phyloP scores from a whole-genome alignment of 2,113 vertebrate species.

The Epinephelus fuscoguttatus region DNA sequence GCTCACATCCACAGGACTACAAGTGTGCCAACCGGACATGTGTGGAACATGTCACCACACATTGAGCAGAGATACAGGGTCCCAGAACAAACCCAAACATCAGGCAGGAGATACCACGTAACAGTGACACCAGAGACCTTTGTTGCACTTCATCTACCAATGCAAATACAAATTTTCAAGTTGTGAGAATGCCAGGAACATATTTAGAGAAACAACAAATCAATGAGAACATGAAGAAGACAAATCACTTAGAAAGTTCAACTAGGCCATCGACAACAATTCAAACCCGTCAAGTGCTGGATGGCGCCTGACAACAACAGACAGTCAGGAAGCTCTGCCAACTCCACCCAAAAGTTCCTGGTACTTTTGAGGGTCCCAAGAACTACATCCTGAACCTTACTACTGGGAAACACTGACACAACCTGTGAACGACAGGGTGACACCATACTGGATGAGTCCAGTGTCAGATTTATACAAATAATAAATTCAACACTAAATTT shows the following conservation, averaged over 20 bases:
- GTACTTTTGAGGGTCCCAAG: conserved; percentile 15
- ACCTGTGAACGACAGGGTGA: background rate
- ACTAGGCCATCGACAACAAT: background rate
- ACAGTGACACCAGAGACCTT: too few species aligned
- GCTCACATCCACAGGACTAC: too few species aligned
- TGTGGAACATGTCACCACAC: background rate
- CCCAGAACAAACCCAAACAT: background rate
- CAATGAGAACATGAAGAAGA: background rate
- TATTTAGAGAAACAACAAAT: background rate
- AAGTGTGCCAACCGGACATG: background rate
- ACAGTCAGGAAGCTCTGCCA: conserved; percentile 36
- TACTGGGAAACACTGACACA: conserved; percentile 9
- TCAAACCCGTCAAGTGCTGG: conserved; percentile 7
- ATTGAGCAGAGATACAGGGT: background rate
- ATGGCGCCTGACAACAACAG: fast-evolving
- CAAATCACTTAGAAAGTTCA: background rate
- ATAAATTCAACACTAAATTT: too few species aligned
- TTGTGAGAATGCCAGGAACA: background rate
- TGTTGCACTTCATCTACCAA: too few species aligned
- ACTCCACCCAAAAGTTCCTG: conserved; percentile 52
- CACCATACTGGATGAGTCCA: background rate
- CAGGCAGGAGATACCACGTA: too few species aligned
- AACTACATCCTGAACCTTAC: conserved; percentile 27
- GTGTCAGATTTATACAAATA: background rate
- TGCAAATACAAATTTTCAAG: too few species aligned